phyloP scores from a whole-genome alignment of 2,113 vertebrate genomes.

The Podilymbus podiceps region DNA sequence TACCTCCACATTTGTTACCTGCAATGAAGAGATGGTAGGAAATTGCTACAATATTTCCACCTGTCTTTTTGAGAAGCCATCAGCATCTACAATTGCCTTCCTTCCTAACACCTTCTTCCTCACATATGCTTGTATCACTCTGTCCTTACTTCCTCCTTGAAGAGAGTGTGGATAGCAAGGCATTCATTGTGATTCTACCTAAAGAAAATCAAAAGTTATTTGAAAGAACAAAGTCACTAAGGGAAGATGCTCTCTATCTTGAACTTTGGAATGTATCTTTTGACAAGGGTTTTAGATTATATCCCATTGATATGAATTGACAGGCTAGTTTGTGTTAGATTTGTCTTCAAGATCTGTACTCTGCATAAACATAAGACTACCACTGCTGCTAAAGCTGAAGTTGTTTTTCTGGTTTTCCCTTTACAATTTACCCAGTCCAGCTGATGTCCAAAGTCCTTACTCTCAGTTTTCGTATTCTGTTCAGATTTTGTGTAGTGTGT shows the following conservation, averaged over 20 bases:
- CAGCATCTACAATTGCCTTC: neutral
- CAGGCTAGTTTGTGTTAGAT: neutral
- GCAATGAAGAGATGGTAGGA: neutral
- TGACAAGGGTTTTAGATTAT: conserved; percentile 44
- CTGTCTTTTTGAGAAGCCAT: neutral
- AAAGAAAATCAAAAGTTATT: neutral
- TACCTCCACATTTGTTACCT: neutral
- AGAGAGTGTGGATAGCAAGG: neutral
- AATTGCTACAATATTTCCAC: neutral
- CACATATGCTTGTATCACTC: rapidly evolving
- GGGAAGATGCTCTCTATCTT: neutral
- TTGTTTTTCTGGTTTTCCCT: neutral
- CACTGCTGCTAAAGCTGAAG: neutral
- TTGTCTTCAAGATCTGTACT: neutral
- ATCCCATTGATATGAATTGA: neutral
- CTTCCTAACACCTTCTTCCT: neutral
- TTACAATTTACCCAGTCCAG: neutral
- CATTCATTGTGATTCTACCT: neutral
- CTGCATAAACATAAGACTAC: neutral
- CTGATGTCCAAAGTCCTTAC: neutral
- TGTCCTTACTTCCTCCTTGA: neutral
- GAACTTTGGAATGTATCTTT: neutral
- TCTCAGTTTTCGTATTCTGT: neutral
- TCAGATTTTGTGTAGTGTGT: neutral
- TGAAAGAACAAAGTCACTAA: neutral